phyloP scores from a whole-genome alignment of 2,888 invertebrate species.

The Spicauda simplicius region DNA sequence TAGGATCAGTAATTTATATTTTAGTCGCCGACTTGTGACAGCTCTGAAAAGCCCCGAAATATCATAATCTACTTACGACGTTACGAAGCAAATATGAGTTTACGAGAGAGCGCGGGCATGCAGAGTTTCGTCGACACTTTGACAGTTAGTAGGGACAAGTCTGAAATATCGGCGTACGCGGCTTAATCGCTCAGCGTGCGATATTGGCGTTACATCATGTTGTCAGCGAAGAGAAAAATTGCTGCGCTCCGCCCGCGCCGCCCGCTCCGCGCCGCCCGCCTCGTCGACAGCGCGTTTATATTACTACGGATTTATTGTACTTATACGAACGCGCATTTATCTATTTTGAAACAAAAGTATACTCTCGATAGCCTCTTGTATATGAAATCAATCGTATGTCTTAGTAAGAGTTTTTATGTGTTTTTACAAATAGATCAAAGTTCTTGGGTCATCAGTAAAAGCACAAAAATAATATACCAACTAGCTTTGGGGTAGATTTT shows the following conservation, averaged over 20 bases:
- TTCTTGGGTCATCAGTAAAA: no score
- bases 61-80: conserved; percentile 28
- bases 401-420: no score
- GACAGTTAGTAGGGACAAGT: conserved; percentile 83
- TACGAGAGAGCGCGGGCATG: conserved; percentile 33
- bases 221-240: conserved; percentile 84
- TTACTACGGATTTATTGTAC: conserved; percentile 80
- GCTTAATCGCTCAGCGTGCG: conserved; percentile 84
- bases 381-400: no score
- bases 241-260: conserved; percentile 68
- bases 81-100: conserved; percentile 26
- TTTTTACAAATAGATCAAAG: no score
- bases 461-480: no score
- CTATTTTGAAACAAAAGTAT: conserved; percentile 38
- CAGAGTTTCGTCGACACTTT: conserved; percentile 74
- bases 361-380: no score
- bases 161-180: conserved; percentile 83
- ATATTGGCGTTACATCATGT: conserved; percentile 85
- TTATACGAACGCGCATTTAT: conserved; percentile 76
- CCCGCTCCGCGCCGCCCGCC: conserved; percentile 51
- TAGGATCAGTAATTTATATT: conserved; percentile 37
- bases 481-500: no score
- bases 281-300: conserved; percentile 78
- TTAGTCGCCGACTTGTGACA: conserved; percentile 37
- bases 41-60: conserved; percentile 22